Percentiles rank a stretch among this genome's conserved stretches.
These are phyloP conservation scores for Pipistrellus nathusii DNA, from an alignment of 2,797 vertebrate genomes.

Conservation along the genomic window DNA sequence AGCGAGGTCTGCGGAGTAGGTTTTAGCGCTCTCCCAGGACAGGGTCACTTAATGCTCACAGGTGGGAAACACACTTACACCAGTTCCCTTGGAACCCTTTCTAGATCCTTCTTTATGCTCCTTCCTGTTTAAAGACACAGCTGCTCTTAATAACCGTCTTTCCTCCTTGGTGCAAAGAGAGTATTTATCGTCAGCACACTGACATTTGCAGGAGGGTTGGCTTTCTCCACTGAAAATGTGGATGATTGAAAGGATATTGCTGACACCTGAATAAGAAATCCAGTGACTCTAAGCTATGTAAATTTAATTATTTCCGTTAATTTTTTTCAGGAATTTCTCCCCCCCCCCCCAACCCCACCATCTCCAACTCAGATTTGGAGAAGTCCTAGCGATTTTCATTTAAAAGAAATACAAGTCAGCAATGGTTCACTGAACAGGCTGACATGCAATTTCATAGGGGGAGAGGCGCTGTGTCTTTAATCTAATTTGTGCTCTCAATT, in stretches of 20 bases:
- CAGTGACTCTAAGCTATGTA: slow-evolving; percentile 69
- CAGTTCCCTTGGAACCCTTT: slow-evolving; percentile 50
- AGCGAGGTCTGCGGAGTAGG: not conserved
- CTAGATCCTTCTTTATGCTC: slow-evolving; percentile 47
- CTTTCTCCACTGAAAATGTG: slow-evolving; percentile 58
- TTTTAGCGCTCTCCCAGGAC: not conserved
- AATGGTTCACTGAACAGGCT: slow-evolving; percentile 77
- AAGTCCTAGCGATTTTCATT: slow-evolving; percentile 80
- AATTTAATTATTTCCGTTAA: slow-evolving; percentile 77
- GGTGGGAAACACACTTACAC: slow-evolving; percentile 41
- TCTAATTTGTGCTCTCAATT: slow-evolving; percentile 83
- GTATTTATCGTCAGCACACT: slow-evolving; percentile 62
- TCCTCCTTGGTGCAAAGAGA: slow-evolving; percentile 61
- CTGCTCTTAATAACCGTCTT: slow-evolving; percentile 67
- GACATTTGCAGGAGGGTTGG: slow-evolving; percentile 61
- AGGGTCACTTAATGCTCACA: slow-evolving; percentile 49
- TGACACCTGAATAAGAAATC: slow-evolving; percentile 76
- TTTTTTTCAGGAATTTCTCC: slow-evolving; percentile 48
- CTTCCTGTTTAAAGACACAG: slow-evolving; percentile 66
- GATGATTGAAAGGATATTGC: slow-evolving; percentile 70
- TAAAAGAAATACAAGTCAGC: slow-evolving; percentile 82
- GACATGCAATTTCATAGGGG: slow-evolving; percentile 76
- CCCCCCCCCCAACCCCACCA: slow-evolving; percentile 3
- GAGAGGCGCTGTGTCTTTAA: slow-evolving; percentile 81
- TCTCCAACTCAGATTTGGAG: slow-evolving; percentile 71